Percentiles rank a stretch among this genome's conserved stretches.
Conservation (phyloP, 2,113 vertebrate genomes). For the Neolamprologus hecqui region DNA sequence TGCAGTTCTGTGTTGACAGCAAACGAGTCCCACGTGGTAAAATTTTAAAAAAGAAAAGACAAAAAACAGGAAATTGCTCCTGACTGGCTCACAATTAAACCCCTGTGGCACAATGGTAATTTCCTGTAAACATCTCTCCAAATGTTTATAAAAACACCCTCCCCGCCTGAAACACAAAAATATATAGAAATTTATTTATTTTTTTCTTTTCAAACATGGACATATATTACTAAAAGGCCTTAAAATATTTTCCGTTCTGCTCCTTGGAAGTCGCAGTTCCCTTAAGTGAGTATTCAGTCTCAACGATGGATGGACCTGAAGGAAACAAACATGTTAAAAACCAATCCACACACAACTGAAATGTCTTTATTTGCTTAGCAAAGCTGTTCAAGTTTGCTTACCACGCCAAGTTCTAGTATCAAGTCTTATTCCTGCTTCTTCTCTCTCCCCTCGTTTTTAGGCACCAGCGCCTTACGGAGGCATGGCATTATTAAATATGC, state of each 20-base stretch:
- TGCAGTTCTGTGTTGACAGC: slow-evolving; percentile 56
- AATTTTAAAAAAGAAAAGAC: background rate
- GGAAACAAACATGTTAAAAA: background rate
- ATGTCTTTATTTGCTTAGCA: background rate
- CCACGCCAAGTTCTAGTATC: slow-evolving; percentile 1
- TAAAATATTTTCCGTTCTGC: slow-evolving; percentile 68
- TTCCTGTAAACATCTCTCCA: slow-evolving; percentile 62
- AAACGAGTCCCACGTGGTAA: background rate
- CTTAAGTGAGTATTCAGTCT: slow-evolving; percentile 55
- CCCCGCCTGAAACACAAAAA: slow-evolving; percentile 65
- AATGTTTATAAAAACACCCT: slow-evolving; percentile 58
- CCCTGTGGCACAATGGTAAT: slow-evolving; percentile 63
- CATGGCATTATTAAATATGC: slow-evolving; percentile 79
- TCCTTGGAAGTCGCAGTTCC: slow-evolving; percentile 66
- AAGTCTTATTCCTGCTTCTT: slow-evolving; percentile 59
- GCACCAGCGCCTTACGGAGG: slow-evolving; percentile 81
- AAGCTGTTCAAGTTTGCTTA: slow-evolving; percentile 5
- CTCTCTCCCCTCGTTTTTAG: slow-evolving; percentile 66
- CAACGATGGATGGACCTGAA: slow-evolving; percentile 37
- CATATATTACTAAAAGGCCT: slow-evolving; percentile 74
- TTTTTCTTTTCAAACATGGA: slow-evolving; percentile 24
- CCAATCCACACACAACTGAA: background rate
- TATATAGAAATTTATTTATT: slow-evolving; percentile 69
- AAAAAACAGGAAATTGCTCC: slow-evolving; percentile 35
- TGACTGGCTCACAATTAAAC: slow-evolving; percentile 55